A percentile compares a stretch with the other conserved stretches of the same genome.
phyloP scores from a whole-genome alignment of 2,888 invertebrate genomes.

The Mesoligia furuncula region DNA sequence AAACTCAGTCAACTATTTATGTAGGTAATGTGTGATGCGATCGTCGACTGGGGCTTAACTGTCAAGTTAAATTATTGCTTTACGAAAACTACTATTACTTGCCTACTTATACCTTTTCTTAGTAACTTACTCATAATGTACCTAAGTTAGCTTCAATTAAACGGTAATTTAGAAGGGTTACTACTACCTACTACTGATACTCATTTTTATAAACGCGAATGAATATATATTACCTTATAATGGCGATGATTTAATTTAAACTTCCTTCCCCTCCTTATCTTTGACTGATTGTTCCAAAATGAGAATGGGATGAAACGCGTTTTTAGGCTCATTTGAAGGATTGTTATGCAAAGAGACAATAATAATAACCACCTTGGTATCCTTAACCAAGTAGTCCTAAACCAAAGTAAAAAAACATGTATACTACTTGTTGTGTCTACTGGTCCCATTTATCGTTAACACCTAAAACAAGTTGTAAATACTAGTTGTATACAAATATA shows the following conservation, averaged over 20 bases:
- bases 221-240: conserved; percentile 60
- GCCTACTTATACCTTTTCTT: not conserved
- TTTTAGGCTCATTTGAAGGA: conserved; percentile 10
- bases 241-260: conserved; percentile 62
- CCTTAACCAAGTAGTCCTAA: not conserved
- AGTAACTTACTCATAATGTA: conserved; percentile 9
- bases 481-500: not conserved
- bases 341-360: not conserved
- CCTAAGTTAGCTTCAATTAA: conserved; percentile 38
- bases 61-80: conserved; percentile 5
- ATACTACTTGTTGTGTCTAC: not conserved
- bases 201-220: conserved; percentile 60
- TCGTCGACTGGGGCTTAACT: not conserved
- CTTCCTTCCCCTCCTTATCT: conserved; percentile 50
- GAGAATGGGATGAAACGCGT: conserved; percentile 25
- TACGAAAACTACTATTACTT: not conserved
- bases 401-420: not conserved
- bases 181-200: conserved; percentile 53
- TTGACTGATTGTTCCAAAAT: conserved; percentile 57
- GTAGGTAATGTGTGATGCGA: conserved; percentile 24
- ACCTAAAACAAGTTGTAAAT: not conserved
- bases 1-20: conserved; percentile 52
- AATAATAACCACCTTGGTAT: not conserved
- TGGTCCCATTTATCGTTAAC: not conserved
- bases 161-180: conserved; percentile 49